Percentiles rank a stretch among this genome's conserved stretches.
phyloP scores from a whole-genome alignment of 2,888 invertebrate genomes.

The Merodon equestris region DNA sequence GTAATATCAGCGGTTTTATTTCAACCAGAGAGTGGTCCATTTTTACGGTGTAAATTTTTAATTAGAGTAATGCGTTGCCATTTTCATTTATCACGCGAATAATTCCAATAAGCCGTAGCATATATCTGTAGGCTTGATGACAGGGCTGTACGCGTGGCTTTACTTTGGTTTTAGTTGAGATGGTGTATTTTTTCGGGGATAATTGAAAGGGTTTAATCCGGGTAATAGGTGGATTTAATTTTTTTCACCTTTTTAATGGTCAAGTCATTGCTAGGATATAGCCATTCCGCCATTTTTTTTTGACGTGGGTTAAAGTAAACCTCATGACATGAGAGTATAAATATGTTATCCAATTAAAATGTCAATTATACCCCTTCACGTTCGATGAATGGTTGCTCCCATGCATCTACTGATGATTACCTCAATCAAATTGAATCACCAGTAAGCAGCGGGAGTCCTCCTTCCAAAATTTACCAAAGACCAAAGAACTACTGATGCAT shows the following conservation, averaged over 20 bases:
- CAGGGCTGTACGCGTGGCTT: not conserved
- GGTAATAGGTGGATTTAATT: not conserved
- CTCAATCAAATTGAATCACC: constrained; percentile 37
- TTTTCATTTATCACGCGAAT: constrained; percentile 51
- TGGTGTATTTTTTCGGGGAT: constrained; percentile 4
- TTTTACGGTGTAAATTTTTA: constrained; percentile 69
- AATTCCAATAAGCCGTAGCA: constrained; percentile 54
- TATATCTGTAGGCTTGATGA: not conserved
- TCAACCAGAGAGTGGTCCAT: constrained; percentile 54
- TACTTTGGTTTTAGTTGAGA: not conserved
- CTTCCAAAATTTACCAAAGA: not conserved
- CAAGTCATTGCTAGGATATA: not conserved
- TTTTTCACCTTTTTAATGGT: not conserved
- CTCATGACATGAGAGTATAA: not conserved
- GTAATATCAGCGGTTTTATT: constrained; percentile 63
- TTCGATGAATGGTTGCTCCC: no score
- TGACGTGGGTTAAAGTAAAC: not conserved
- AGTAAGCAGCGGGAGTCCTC: constrained; percentile 7
- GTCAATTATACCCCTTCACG: no score
- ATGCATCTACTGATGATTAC: constrained; percentile 22
- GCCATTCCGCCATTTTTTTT: not conserved
- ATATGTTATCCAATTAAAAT: no score
- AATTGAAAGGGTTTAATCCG: not conserved
- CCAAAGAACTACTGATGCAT: constrained; percentile 33
- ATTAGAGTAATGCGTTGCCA: constrained; percentile 69